Conservation (phyloP, 1,140 invertebrate genomes). For the Drosophila santomea region DNA sequence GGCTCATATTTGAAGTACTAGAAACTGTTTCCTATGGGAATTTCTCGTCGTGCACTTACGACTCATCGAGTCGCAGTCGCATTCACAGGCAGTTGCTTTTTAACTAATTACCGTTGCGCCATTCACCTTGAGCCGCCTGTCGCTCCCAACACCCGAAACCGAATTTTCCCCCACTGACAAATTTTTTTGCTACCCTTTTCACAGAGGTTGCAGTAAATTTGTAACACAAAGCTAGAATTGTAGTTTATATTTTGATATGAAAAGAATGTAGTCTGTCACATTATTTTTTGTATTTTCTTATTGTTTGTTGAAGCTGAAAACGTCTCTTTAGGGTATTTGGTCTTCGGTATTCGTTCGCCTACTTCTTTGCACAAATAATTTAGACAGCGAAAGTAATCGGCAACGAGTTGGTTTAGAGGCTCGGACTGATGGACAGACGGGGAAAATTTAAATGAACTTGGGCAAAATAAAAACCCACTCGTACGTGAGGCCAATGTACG, state of each 20-base stretch:
- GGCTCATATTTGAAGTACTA: background rate
- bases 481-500: slow-evolving; percentile 35
- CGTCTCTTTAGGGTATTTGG: background rate
- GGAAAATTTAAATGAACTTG: slow-evolving; percentile 52
- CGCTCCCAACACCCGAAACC: slow-evolving; percentile 69
- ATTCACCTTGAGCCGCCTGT: slow-evolving; percentile 76
- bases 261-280: too few relatives aligned
- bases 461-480: slow-evolving; percentile 49
- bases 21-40: background rate
- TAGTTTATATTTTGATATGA: background rate
- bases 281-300: background rate
- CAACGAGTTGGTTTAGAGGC: slow-evolving; percentile 42
- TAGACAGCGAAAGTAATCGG: slow-evolving; percentile 79
- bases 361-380: slow-evolving; percentile 54
- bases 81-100: slow-evolving; percentile 60
- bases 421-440: slow-evolving; percentile 23
- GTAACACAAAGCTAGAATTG: background rate
- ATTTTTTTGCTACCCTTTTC: slow-evolving; percentile 25
- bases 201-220: background rate
- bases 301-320: background rate
- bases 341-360: background rate
- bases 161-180: slow-evolving; percentile 14
- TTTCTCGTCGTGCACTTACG: slow-evolving; percentile 38
- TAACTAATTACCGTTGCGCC: slow-evolving; percentile 78
- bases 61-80: slow-evolving; percentile 43